A percentile compares a stretch with the other conserved stretches of the same genome.
Conservation (phyloP, 2,797 vertebrate species). For the Gymnothorax javanicus region DNA sequence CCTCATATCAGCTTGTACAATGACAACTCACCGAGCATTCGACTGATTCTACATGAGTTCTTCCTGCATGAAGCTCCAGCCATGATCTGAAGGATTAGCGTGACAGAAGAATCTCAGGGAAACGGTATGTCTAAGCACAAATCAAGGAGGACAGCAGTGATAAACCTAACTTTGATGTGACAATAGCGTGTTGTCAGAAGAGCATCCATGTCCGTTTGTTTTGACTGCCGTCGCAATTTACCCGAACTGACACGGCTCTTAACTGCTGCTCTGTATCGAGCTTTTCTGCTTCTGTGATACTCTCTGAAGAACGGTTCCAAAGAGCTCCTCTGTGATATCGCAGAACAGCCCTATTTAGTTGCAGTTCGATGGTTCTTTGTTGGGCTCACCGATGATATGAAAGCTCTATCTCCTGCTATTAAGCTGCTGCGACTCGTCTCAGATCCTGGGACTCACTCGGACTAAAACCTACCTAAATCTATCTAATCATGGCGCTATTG, state of each 20-base stretch:
- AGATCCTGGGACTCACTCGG: not conserved
- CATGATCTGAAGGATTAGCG: not conserved
- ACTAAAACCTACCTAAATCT: not conserved
- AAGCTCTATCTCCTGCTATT: too few species aligned
- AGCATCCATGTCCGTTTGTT: not conserved
- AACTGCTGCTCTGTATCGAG: not conserved
- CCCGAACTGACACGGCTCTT: not conserved
- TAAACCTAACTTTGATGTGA: not conserved
- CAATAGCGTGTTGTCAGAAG: constrained; percentile 6
- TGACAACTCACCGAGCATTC: not conserved
- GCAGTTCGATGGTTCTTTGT: too few species aligned
- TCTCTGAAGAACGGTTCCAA: too few species aligned
- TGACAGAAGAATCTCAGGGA: not conserved
- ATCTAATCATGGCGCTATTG: not conserved
- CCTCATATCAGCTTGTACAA: constrained; percentile 18
- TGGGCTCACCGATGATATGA: too few species aligned
- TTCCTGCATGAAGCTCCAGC: not conserved
- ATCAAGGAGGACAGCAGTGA: not conserved
- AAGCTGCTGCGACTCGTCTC: too few species aligned
- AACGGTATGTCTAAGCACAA: not conserved
- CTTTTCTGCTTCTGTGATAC: not conserved
- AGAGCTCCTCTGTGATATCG: too few species aligned
- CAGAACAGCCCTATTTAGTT: too few species aligned
- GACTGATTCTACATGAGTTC: not conserved
- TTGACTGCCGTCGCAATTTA: not conserved